Percentiles rank a stretch among this genome's conserved stretches.
phyloP scores from a whole-genome alignment of 2,797 vertebrate genomes.

The Enteromius radiatus region DNA sequence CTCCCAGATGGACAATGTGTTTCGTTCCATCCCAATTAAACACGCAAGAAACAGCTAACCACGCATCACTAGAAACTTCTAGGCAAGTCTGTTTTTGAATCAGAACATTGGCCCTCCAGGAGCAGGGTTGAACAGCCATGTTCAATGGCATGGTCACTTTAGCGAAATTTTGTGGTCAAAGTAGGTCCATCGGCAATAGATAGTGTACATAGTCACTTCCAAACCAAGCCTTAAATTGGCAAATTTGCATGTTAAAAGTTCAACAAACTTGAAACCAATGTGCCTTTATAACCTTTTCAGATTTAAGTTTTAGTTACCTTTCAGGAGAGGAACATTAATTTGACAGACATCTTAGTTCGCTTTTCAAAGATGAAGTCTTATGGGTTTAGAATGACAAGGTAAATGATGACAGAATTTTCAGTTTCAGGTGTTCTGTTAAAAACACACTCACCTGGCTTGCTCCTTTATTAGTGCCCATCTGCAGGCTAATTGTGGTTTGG shows the following conservation, averaged over 20 bases:
- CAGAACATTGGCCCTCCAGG: not conserved
- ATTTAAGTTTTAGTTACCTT: not conserved
- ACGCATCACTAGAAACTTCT: not conserved
- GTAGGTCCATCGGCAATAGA: not conserved
- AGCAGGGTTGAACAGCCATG: not conserved
- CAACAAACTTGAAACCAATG: not conserved
- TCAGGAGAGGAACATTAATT: not conserved
- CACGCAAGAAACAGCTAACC: not conserved
- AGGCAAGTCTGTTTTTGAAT: not conserved
- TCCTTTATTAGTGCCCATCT: slow-evolving; percentile 91
- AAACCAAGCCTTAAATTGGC: not conserved
- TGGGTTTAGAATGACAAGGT: not conserved
- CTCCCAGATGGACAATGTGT: not conserved
- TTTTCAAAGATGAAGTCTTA: not conserved
- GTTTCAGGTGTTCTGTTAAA: not conserved
- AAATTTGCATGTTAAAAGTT: not conserved
- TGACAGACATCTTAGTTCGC: not conserved
- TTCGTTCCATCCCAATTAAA: not conserved
- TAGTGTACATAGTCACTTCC: not conserved
- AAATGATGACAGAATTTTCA: not conserved
- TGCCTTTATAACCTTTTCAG: not conserved
- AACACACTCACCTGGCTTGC: slow-evolving; percentile 82
- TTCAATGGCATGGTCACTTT: not conserved
- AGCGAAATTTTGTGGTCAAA: not conserved
- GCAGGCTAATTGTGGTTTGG: slow-evolving; percentile 88